Percentiles rank a stretch among this genome's conserved stretches.
Evolutionary conservation across 2,888 invertebrate genomes (phyloP).

Genomic region (Panopea generosa): DNA sequence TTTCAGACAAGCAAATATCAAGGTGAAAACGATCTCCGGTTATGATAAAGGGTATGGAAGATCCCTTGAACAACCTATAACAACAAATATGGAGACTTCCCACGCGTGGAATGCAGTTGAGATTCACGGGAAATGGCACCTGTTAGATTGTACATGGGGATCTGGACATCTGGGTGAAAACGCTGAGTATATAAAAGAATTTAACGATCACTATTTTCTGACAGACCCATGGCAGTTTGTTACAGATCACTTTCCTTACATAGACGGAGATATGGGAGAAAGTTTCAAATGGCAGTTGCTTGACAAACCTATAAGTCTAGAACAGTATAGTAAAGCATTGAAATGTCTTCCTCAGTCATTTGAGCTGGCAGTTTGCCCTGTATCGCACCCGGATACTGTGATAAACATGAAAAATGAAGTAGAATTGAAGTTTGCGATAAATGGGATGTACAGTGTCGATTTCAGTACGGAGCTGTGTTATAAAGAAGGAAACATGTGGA

Average conservation of each 20-base stretch:
- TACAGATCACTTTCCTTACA: slow-evolving; percentile 67
- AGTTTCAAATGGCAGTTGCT: slow-evolving; percentile 69
- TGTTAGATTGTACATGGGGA: slow-evolving; percentile 64
- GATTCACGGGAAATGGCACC: slow-evolving; percentile 43
- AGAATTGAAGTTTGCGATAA: slow-evolving; percentile 35
- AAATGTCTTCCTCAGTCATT: slow-evolving; percentile 37
- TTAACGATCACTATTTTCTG: slow-evolving; percentile 72
- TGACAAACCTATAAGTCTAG: slow-evolving; percentile 53
- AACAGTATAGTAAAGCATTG: slow-evolving; percentile 48
- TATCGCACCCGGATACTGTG: slow-evolving; percentile 40
- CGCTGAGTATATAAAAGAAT: slow-evolving; percentile 35
- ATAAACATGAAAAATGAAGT: slow-evolving; percentile 44
- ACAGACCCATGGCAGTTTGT: slow-evolving; percentile 69
- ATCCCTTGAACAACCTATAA: slow-evolving; percentile 31
- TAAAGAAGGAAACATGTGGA: slow-evolving; percentile 21
- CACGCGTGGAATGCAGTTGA: slow-evolving; percentile 65
- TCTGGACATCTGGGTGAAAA: slow-evolving; percentile 23
- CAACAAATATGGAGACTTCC: slow-evolving; percentile 20
- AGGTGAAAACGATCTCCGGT: slow-evolving; percentile 50
- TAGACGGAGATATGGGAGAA: slow-evolving; percentile 48
- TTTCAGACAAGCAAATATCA: slow-evolving; percentile 41
- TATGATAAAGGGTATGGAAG: slow-evolving; percentile 56
- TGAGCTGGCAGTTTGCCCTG: slow-evolving; percentile 29
- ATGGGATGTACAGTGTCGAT: not conserved
- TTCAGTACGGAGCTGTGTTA: slow-evolving; percentile 13